Conservation (phyloP, 2,888 invertebrate species). For the Selenia dentaria region DNA sequence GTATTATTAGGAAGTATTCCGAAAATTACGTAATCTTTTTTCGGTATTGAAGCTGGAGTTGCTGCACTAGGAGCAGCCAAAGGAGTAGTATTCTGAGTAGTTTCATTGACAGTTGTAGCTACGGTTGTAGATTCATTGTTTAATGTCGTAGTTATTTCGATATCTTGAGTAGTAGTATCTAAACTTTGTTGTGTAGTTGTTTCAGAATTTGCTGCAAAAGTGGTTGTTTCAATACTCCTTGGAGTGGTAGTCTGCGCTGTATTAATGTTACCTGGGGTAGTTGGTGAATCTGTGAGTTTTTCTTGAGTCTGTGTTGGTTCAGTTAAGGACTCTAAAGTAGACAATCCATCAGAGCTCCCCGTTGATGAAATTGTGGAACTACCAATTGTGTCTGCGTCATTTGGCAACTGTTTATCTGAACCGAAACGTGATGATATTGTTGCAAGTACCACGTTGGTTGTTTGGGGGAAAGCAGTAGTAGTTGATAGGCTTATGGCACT, state of each 20-base stretch:
- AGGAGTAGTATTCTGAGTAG: conserved; percentile 49
- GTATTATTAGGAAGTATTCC: conserved; percentile 92
- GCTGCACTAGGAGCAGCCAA: conserved; percentile 47
- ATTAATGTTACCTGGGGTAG: conserved; percentile 23
- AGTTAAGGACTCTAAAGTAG: conserved; percentile 35
- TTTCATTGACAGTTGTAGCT: conserved; percentile 36
- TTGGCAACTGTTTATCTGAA: conserved; percentile 6
- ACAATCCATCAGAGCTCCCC: conserved; percentile 11
- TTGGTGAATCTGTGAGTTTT: conserved; percentile 8
- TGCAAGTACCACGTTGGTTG: conserved; percentile 27
- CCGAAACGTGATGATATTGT: conserved; percentile 28
- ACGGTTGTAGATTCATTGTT: conserved; percentile 43
- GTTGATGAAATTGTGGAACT: conserved; percentile 8
- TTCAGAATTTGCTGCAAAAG: conserved; percentile 21
- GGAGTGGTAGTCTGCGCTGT: conserved; percentile 21
- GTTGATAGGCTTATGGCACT: conserved; percentile 20
- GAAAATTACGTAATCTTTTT: conserved; percentile 89
- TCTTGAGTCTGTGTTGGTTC: conserved; percentile 29
- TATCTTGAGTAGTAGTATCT: conserved; percentile 44
- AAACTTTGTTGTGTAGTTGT: conserved; percentile 40
- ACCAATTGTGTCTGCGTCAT: background rate
- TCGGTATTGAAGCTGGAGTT: conserved; percentile 66
- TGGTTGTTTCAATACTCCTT: conserved; percentile 29
- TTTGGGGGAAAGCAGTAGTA: conserved; percentile 21
- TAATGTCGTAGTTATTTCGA: conserved; percentile 48